Percentiles rank a stretch among this genome's conserved stretches.
Conservation (phyloP, 92 coral and sea anemone species). For the Siderastrea siderea region DNA sequence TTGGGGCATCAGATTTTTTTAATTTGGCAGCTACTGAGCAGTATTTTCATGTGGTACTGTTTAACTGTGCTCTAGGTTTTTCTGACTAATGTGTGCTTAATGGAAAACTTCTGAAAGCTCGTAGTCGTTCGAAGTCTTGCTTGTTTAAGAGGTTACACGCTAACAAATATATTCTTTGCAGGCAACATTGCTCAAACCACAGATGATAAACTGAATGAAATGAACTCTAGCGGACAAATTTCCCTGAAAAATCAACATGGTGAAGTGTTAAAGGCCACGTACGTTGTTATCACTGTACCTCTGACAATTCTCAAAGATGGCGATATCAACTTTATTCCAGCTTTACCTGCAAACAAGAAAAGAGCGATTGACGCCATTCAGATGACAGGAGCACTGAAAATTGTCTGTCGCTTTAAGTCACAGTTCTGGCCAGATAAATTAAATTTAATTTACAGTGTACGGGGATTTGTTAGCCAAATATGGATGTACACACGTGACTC, state of each 20-base stretch:
- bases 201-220: constrained; percentile 39
- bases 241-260: constrained; percentile 77
- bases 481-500: constrained; percentile 94
- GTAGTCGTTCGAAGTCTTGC: too few relatives aligned
- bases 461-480: constrained; percentile 75
- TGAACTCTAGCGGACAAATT: constrained; percentile 16
- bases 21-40: too few relatives aligned
- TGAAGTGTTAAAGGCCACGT: constrained; percentile 56
- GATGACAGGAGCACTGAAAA: constrained; percentile 89
- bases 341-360: constrained; percentile 77
- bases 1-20: too few relatives aligned
- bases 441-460: constrained; percentile 4
- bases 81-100: too few relatives aligned
- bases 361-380: constrained; percentile 80
- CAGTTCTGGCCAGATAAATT: constrained; percentile 83
- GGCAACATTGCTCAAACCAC: constrained; percentile 31
- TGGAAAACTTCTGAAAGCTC: too few relatives aligned
- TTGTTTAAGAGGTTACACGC: too few relatives aligned
- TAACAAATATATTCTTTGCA: not conserved
- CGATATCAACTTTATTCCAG: constrained; percentile 82
- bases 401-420: constrained; percentile 86
- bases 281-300: constrained; percentile 90
- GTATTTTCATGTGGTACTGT: not conserved
- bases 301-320: constrained; percentile 90
- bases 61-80: not conserved